These are phyloP conservation scores for Megastigmus dorsalis DNA, from an alignment of 2,888 invertebrate genomes.

Conservation along the genomic window DNA sequence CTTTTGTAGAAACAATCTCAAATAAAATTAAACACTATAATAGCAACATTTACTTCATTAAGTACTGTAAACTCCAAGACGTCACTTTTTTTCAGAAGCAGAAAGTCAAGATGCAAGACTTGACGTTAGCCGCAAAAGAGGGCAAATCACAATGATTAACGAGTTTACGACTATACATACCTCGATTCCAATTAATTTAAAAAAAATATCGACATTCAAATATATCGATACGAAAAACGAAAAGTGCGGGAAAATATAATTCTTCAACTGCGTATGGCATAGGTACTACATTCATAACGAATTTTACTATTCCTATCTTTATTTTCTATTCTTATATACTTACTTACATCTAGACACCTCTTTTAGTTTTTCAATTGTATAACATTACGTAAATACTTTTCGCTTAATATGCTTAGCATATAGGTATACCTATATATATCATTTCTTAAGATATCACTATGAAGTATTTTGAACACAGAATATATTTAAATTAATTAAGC, in stretches of 20 bases:
- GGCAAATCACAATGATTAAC: slow-evolving; percentile 8
- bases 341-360: no score
- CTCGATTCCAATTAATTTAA: slow-evolving; percentile 16
- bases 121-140: slow-evolving; percentile 58
- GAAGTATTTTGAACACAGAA: no score
- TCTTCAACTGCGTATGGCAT: no score
- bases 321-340: no score
- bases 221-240: background rate
- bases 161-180: slow-evolving; percentile 2
- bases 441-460: no score
- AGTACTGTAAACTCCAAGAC: slow-evolving; percentile 47
- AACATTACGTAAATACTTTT: no score
- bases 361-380: no score
- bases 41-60: slow-evolving; percentile 42
- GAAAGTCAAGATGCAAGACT: slow-evolving; percentile 35
- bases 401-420: no score
- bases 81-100: slow-evolving; percentile 46
- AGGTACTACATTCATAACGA: no score
- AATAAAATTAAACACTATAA: slow-evolving; percentile 16
- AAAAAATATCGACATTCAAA: slow-evolving; percentile 12
- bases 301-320: no score
- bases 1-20: background rate
- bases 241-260: slow-evolving; percentile 3
- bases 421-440: no score
- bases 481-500: no score